These are phyloP conservation scores for Sebastes oblongus DNA, from an alignment of 2,797 vertebrate genomes.

Conservation along the genomic window DNA sequence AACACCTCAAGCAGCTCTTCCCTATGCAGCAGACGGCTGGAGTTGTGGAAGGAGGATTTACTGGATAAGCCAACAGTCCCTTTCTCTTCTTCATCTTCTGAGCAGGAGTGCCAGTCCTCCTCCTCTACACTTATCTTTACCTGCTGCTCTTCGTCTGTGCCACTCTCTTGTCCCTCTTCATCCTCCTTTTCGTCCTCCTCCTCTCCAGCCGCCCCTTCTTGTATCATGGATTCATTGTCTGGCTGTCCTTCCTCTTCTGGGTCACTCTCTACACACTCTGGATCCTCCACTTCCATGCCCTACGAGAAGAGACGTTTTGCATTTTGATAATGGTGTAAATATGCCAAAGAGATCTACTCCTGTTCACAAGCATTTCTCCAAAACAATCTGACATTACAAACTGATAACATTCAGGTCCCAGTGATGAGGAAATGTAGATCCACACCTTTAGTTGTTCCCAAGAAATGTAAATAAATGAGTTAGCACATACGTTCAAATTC, in stretches of 20 bases:
- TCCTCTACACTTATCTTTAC: slow-evolving; percentile 76
- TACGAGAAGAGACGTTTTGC: slow-evolving; percentile 48
- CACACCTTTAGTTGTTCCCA: neutral
- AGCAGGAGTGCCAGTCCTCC: slow-evolving; percentile 81
- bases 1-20: slow-evolving; percentile 89
- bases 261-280: slow-evolving; percentile 66
- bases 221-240: slow-evolving; percentile 12
- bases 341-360: neutral
- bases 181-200: slow-evolving; percentile 4
- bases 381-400: neutral
- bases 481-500: neutral
- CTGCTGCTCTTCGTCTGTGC: slow-evolving; percentile 62
- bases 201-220: slow-evolving; percentile 21
- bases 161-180: slow-evolving; percentile 67
- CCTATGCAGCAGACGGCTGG: slow-evolving; percentile 88
- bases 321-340: neutral
- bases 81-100: slow-evolving; percentile 72
- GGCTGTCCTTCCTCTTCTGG: slow-evolving; percentile 55
- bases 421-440: neutral
- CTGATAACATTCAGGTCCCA: neutral
- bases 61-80: slow-evolving; percentile 16
- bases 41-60: slow-evolving; percentile 77
- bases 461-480: neutral
- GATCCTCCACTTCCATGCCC: slow-evolving; percentile 73
- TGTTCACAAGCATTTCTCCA: neutral